Evolutionary conservation across 2,797 vertebrate genomes (phyloP).

Genomic region (Leptoclinus maculatus): DNA sequence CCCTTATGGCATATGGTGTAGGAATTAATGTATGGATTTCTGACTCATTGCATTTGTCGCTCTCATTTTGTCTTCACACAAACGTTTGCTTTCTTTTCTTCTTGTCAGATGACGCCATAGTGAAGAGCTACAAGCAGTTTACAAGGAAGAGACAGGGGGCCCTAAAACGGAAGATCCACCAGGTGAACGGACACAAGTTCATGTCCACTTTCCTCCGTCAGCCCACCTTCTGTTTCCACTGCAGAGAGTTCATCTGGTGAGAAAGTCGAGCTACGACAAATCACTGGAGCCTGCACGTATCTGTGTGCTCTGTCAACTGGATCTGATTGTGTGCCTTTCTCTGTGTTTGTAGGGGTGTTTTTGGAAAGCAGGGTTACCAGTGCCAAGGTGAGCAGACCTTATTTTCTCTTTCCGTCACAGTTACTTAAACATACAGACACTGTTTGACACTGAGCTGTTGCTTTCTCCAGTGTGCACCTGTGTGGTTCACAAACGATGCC

Average conservation of each 20-base stretch:
- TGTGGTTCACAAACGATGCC: slow-evolving; percentile 98
- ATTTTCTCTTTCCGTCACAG: background rate
- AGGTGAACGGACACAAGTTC: slow-evolving; percentile 98
- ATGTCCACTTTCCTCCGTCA: slow-evolving; percentile 97
- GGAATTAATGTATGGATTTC: background rate
- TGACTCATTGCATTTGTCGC: background rate
- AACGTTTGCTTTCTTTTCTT: background rate
- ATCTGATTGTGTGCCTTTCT: slow-evolving; percentile 53
- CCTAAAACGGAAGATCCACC: slow-evolving; percentile 91
- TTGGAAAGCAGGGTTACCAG: slow-evolving; percentile 98
- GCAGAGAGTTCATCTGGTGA: slow-evolving; percentile 98
- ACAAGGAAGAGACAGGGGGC: slow-evolving; percentile 93
- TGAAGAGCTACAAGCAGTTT: slow-evolving; percentile 89
- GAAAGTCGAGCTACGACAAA: slow-evolving; percentile 3
- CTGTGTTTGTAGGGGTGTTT: slow-evolving; percentile 90
- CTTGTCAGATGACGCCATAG: slow-evolving; percentile 70
- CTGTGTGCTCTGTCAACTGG: slow-evolving; percentile 8
- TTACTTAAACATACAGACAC: background rate
- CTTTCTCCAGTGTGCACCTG: slow-evolving; percentile 91
- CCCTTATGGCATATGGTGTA: background rate
- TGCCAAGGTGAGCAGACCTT: slow-evolving; percentile 91
- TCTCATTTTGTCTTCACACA: background rate
- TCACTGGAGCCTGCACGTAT: background rate
- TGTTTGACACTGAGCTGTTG: background rate
- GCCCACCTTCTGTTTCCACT: slow-evolving; percentile 98